A percentile compares a stretch with the other conserved stretches of the same genome.
phyloP scores from a whole-genome alignment of 2,113 vertebrate genomes.

The Varanus salvator region DNA sequence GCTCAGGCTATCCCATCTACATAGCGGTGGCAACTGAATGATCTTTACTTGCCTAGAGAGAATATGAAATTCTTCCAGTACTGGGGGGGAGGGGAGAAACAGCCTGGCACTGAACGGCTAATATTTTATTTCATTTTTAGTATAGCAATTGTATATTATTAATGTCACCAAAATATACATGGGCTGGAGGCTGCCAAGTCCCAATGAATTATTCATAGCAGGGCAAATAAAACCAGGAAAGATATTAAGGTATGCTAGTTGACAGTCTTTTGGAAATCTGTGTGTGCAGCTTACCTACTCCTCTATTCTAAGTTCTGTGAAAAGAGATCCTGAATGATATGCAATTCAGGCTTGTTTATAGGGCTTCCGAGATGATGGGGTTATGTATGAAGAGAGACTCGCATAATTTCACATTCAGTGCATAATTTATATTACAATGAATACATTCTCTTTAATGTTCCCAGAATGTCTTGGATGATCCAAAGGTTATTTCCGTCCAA shows the following conservation, averaged over 20 bases:
- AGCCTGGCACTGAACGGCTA: neutral
- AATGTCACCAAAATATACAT: constrained; percentile 39
- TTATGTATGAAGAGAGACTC: neutral
- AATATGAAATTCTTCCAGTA: constrained; percentile 44
- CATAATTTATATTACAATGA: constrained; percentile 17
- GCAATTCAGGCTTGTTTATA: constrained; percentile 6
- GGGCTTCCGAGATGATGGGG: neutral
- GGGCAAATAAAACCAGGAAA: constrained; percentile 37
- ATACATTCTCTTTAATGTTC: constrained; percentile 15
- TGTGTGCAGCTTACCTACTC: neutral
- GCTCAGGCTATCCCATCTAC: constrained; percentile 18
- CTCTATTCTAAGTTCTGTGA: neutral
- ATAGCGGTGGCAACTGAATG: constrained; percentile 18
- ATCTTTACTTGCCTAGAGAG: constrained; percentile 25
- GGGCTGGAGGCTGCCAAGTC: constrained; percentile 39
- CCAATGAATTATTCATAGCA: constrained; percentile 52
- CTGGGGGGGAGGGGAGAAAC: neutral
- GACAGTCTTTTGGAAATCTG: constrained; percentile 25
- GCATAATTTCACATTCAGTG: neutral
- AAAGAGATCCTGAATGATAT: neutral
- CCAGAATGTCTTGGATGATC: neutral
- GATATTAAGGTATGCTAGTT: constrained; percentile 51
- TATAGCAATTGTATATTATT: constrained; percentile 48
- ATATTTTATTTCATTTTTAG: constrained; percentile 51
- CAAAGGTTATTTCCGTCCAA: neutral